Evolutionary conservation across 2,888 invertebrate species (phyloP).

Genomic region (Polymixis flavicincta): DNA sequence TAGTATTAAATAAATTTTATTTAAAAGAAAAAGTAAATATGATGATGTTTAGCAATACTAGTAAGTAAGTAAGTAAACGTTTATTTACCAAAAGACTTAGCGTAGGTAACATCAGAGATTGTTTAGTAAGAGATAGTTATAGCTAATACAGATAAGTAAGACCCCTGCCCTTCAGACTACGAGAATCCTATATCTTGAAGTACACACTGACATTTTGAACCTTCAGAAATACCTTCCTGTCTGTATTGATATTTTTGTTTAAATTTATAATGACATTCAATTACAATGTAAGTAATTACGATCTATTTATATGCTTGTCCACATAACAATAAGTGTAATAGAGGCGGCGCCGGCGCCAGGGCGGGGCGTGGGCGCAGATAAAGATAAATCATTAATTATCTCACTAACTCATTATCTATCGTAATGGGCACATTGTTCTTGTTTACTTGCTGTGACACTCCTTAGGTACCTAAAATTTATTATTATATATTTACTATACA

Average conservation of each 20-base stretch:
- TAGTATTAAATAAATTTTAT: background rate
- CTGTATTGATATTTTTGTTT: slow-evolving; percentile 3
- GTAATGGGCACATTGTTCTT: slow-evolving; percentile 56
- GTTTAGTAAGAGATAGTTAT: too few species aligned
- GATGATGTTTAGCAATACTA: too few species aligned
- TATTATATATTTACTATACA: background rate
- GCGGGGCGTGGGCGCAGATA: slow-evolving; percentile 8
- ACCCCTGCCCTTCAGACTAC: too few species aligned
- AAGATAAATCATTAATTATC: slow-evolving; percentile 43
- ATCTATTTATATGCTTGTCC: slow-evolving; percentile 1
- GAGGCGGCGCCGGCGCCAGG: background rate
- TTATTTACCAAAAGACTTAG: too few species aligned
- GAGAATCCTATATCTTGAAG: too few species aligned
- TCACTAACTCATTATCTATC: slow-evolving; percentile 21
- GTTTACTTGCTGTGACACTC: slow-evolving; percentile 32
- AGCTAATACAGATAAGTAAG: too few species aligned
- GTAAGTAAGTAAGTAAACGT: too few species aligned
- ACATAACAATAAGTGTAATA: background rate
- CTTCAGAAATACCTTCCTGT: background rate
- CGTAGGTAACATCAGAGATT: too few species aligned
- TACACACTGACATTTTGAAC: background rate
- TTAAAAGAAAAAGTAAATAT: background rate
- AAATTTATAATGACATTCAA: background rate
- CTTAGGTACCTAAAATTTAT: background rate
- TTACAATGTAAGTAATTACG: slow-evolving; percentile 3